Evolutionary conservation across 2,888 invertebrate species (phyloP), one percentile per base, ranked within the genome.

Genomic region (Orchesella flavescens): DNA sequence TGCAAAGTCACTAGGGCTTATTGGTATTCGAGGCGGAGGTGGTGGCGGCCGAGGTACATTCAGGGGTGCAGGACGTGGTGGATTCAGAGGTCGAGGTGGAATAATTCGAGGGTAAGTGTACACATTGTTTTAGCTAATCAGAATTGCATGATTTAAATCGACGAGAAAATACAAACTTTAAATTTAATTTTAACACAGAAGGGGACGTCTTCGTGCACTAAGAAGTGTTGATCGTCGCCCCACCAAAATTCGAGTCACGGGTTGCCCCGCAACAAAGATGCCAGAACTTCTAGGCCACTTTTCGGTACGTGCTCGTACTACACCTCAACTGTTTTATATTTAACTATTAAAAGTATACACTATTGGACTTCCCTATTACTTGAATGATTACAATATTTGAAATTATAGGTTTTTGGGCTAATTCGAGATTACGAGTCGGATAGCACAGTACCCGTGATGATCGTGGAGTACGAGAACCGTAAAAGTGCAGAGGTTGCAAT

Each of bases 321-420:
- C n/a, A n/a, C n/a, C n/a, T n/a, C n/a, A n/a, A n/a, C n/a, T n/a
- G n/a, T n/a, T 59, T n/a, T 15, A 34, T 34, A 15, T 34, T 34
- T 43, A 19, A 23, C 13, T 76, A 21, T 44, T 15, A 17, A 46
- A 13, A 46, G 4, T 44, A 9, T 10, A 44, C 12, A n/a, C 12
- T 17, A 3, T 24, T 53, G 15, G n/a, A n/a, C n/a, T n/a, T n/a
- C n/a, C n/a, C n/a, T n/a, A 19, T 53, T 49, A 23, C 34, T 82
- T 78, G 65, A 83, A 21, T 71, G 72, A 66, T 66, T 44, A 9
- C 49, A 49, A 15, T 15, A 49, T 49, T 80, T 82, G 24, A 57
- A n/a, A n/a, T n/a, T n/a, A n/a, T 90, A 96, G 96, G 94, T 94
- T 93, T 96, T 93, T 90, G 97, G 97, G 73, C 95, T 95, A 89